Evolutionary conservation across 2,888 invertebrate genomes (phyloP).

Genomic region (Melangyna quadrimaculata): DNA sequence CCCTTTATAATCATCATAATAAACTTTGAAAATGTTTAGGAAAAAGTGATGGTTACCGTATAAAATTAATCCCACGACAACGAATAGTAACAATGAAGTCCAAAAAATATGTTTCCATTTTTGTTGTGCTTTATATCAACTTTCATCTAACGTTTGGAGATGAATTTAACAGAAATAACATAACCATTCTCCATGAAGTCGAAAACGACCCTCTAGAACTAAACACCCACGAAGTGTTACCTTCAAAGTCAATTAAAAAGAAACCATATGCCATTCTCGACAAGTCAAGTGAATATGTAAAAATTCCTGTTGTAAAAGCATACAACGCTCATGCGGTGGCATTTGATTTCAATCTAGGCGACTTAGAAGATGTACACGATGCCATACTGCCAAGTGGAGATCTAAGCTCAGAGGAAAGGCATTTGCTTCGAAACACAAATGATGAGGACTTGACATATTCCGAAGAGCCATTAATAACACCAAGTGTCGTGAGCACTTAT

Average conservation of each 20-base stretch:
- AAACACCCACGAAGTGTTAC: conserved; percentile 76
- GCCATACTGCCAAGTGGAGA: conserved; percentile 77
- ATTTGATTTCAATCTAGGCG: conserved; percentile 80
- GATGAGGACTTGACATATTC: conserved; percentile 72
- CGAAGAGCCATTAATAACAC: conserved; percentile 67
- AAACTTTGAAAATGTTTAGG: conserved; percentile 39
- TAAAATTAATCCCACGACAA: conserved; percentile 7
- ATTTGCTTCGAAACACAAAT: conserved; percentile 75
- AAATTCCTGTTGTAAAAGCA: conserved; percentile 76
- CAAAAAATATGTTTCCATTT: neutral
- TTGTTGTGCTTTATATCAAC: conserved; percentile 2
- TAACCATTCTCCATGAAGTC: conserved; percentile 77
- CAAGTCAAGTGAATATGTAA: conserved; percentile 76
- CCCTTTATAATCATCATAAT: neutral
- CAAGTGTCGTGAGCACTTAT: conserved; percentile 42
- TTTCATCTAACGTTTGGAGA: neutral
- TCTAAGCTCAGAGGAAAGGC: conserved; percentile 77
- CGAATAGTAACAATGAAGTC: conserved; percentile 19
- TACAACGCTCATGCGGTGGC: conserved; percentile 78
- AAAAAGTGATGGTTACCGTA: conserved; percentile 27
- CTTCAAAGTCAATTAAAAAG: conserved; percentile 77
- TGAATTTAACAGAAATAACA: conserved; percentile 72
- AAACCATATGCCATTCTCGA: conserved; percentile 77
- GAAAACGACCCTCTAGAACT: conserved; percentile 75
- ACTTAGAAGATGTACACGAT: conserved; percentile 78